Base-by-base conservation (phyloP, 2,797 vertebrate species). In the Triplophysa bombifrons region DNA sequence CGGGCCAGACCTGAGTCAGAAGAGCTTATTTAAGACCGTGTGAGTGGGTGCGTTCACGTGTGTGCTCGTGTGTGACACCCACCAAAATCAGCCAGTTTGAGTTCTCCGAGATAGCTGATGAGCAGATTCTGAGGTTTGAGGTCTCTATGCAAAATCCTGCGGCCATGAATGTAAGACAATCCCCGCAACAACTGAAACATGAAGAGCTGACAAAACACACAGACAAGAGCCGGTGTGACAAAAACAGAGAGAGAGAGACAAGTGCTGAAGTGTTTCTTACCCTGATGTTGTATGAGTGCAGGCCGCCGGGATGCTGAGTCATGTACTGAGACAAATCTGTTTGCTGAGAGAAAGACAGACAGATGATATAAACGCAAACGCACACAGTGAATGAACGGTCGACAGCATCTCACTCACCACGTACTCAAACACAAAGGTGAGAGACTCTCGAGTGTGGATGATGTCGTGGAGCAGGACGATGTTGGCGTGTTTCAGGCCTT, bases 111-210 rank as follows among this genome's bases (percentile, higher is more conserved):
- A 93, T 95, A 96, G 90, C 94, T 96, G 92, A 99, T 94, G 88
- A 98, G 96, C 86, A 98, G 91, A 89, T 98, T 98, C 88, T 96
- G 96, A 44, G 96, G 96, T 90, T 99, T 99, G 88, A 99, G 93
- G 91, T 97, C 97, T 55, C 92, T 81, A 86, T 98, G 97, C 84
- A 98, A 94, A 87, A 99, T 96, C 80, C 91, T 93, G 63, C 93
- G 93, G 13, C 93, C 88, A 89, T 98, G 96, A 91, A 97, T 96
- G 84, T 93, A 96, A 17, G 92, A 90, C 87, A 99, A 94, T 76
- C 95, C 95, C 0, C 91, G 86, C 78, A 97, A 87, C 88, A 97
- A 91, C 90, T 99, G 97, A 90, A 98, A 98, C 94, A 95, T 94
- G 85, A 98, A 97, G 80, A 97, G 88, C 96, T 97, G 30, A 3